Evolutionary conservation across 2,113 vertebrate genomes (phyloP), one percentile per base, ranked within the genome.

Genomic region (Nothocercus julius): DNA sequence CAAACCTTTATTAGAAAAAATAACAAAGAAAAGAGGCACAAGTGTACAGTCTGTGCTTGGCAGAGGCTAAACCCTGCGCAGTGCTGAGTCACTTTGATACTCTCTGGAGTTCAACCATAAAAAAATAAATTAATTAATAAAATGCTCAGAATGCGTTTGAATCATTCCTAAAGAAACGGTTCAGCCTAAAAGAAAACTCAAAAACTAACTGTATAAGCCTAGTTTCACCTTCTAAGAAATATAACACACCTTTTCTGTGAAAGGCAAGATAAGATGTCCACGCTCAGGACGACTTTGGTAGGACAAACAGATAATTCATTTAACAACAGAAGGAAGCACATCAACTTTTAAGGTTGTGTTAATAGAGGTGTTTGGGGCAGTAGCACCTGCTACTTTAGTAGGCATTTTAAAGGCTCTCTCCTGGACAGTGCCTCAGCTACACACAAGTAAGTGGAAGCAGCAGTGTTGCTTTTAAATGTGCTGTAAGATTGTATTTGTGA

Each of bases 401-500:
- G 70, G 24, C 67, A 77, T 93, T 95, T 87, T 78, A 82, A 91
- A 95, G 82, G 59, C 38, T 85, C 81, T 91, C 87, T 96, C 90
- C 67, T 93, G 82, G 95, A 93, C 47, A 93, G 87, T 93, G 73
- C 89, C 94, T 97, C 88, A 97, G 90, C 94, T 95, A 93, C 79
- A 79, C 82, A 93, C 93, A 92, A 97, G 92, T 84, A 96, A 97
- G 94, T 84, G 85, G 87, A 96, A 96, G 92, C 85, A 63, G 82
- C 56, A 8, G 56, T 76, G 85, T 64, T 96, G 96, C 96, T 97
- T 96, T 96, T 95, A 97, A 97, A 96, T 97, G 97, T 97, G 97
- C 84, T 86, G 89, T 93, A 97, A 96, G 97, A 97, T 98, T 98
- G 97, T 98, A 96, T 98, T 98, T 98, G 96, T 93, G 96, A 80